Conservation (phyloP, 2,113 vertebrate genomes). For the Pandion haliaetus region DNA sequence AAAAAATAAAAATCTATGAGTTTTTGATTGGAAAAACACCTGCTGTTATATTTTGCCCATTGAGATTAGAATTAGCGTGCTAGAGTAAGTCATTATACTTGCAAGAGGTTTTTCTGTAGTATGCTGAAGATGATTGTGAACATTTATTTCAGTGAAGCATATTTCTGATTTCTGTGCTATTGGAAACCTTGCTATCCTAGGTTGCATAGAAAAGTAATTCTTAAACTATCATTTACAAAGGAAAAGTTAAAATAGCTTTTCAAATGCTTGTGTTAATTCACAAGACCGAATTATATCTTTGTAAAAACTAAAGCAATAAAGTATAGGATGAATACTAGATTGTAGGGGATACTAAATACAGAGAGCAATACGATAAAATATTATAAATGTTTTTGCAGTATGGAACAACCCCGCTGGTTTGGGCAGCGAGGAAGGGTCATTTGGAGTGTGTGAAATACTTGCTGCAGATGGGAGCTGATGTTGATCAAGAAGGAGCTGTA, state of each 20-base stretch:
- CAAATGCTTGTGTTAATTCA: background rate
- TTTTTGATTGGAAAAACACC: background rate
- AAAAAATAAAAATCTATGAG: background rate
- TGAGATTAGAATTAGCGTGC: background rate
- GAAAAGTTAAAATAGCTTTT: background rate
- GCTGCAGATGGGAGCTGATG: slow-evolving; percentile 92
- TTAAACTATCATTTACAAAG: background rate
- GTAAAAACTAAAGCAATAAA: background rate
- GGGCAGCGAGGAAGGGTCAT: slow-evolving; percentile 94
- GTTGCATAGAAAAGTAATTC: background rate
- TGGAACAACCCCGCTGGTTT: slow-evolving; percentile 94
- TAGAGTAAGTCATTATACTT: background rate
- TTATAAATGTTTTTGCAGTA: slow-evolving; percentile 76
- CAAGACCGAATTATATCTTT: background rate
- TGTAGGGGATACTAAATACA: background rate
- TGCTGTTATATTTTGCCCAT: background rate
- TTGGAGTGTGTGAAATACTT: slow-evolving; percentile 91
- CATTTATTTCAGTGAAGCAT: background rate
- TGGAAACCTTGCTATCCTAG: background rate
- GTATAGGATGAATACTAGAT: background rate
- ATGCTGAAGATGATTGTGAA: background rate
- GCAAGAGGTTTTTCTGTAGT: background rate
- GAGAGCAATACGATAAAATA: background rate
- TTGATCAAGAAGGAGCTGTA: slow-evolving; percentile 97
- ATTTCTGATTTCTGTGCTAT: background rate